A percentile compares a stretch with the other conserved stretches of the same genome.
These are phyloP conservation scores for Gymnoscopelus microlampas DNA, from an alignment of 2,797 vertebrate species.

Conservation along the genomic window DNA sequence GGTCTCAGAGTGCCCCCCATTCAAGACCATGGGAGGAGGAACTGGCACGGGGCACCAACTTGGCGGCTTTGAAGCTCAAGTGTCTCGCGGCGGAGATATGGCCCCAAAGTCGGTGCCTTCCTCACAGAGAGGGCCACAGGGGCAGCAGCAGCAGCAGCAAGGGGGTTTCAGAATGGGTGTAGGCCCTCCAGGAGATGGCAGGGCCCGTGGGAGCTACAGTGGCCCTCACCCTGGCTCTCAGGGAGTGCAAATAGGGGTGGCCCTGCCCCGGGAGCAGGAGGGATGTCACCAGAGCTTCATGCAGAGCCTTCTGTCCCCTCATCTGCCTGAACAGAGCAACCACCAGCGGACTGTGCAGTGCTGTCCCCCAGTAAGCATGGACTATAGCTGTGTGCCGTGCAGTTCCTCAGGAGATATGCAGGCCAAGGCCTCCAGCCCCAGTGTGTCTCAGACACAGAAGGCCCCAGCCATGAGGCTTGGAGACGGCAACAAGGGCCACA, in stretches of 20 bases:
- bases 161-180: constrained; percentile 89
- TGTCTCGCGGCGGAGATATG: constrained; percentile 91
- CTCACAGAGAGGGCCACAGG: constrained; percentile 88
- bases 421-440: constrained; percentile 92
- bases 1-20: constrained; percentile 92
- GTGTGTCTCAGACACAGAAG: constrained; percentile 88
- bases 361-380: constrained; percentile 88
- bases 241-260: constrained; percentile 84
- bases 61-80: constrained; percentile 89
- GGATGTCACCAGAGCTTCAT: constrained; percentile 96
- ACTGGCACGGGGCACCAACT: constrained; percentile 82
- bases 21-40: constrained; percentile 85
- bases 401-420: constrained; percentile 91
- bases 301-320: constrained; percentile 94
- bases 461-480: constrained; percentile 89
- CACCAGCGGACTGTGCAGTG: constrained; percentile 91
- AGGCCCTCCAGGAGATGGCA: constrained; percentile 85
- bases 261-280: constrained; percentile 88
- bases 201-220: constrained; percentile 88
- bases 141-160: constrained; percentile 75
- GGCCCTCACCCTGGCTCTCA: constrained; percentile 87
- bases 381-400: constrained; percentile 91
- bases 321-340: constrained; percentile 90
- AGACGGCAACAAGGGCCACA: constrained; percentile 91
- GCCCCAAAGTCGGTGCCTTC: constrained; percentile 84